Evolutionary conservation across 2,888 invertebrate genomes (phyloP), one percentile per base, ranked within the genome.

Genomic region (Drosophila setosimentum): DNA sequence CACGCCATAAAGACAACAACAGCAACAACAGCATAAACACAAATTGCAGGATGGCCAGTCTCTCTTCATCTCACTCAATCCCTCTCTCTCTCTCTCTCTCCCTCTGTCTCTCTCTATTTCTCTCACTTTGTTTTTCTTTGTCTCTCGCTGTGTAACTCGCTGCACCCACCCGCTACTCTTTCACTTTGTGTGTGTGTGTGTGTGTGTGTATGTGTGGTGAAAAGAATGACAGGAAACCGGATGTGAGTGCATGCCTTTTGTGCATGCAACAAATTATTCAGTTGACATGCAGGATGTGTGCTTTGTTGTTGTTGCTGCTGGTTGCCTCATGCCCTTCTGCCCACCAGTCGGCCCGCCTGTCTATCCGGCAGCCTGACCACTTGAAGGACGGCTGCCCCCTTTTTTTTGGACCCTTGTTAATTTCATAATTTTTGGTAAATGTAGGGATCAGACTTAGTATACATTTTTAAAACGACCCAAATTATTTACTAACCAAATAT

Each of bases 191-290:
- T 42, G 10, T 18, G 21, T 51, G 32, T 33, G n/a, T 30, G n/a
- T n/a, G 54, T 6, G 37, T 27, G 37, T 55, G 54, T 53, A 16
- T 63, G 65, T 73, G 71, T 63, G 79, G 78, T 71, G 73, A 90
- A 85, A 87, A 90, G 89, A 90, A 90, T 87, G 90, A 90, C 87
- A 87, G 87, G 87, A 87, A 87, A 89, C 87, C 85, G 87, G 87
- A 87, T 87, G 90, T 84, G 89, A 87, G 87, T 89, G 90, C 86
- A 90, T 87, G 87, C 89, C 85, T 90, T 90, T 87, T 87, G 90
- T 90, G 85, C 86, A 89, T 90, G 87, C 84, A 90, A 89, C 85
- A 89, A 85, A 85, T 85, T 85, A 90, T 90, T 90, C 90, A 89
- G 89, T 90, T 87, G 87, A 87, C 87, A 87, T 82, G 75, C 87